phyloP scores from a whole-genome alignment of 2,888 invertebrate species.

The Sesamia inferens region DNA sequence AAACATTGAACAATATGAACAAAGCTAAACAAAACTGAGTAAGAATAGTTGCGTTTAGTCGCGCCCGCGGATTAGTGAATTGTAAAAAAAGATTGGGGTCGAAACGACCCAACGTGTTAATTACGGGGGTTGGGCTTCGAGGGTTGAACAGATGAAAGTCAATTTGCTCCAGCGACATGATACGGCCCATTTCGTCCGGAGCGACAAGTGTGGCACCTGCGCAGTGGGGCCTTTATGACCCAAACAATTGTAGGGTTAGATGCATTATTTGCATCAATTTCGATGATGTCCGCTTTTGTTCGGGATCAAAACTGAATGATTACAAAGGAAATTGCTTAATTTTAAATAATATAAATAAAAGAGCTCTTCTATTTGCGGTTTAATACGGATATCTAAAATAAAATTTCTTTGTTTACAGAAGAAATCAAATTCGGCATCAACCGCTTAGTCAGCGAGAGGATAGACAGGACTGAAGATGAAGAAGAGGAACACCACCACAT shows the following conservation, averaged over 20 bases:
- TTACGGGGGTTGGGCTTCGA: conserved; percentile 88
- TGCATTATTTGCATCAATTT: conserved; percentile 60
- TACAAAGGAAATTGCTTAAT: conserved; percentile 37
- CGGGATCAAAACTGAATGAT: conserved; percentile 25
- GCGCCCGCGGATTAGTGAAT: conserved; percentile 89
- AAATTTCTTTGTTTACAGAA: conserved; percentile 89
- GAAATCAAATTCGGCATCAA: conserved; percentile 96
- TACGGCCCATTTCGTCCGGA: conserved; percentile 91
- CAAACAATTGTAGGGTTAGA: conserved; percentile 73
- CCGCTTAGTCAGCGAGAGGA: conserved; percentile 92
- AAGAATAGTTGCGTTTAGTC: conserved; percentile 84
- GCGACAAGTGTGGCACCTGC: conserved; percentile 90
- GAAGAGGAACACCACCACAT: conserved; percentile 88
- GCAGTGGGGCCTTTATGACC: conserved; percentile 83
- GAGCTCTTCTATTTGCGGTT: background rate
- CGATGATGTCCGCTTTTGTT: conserved; percentile 48
- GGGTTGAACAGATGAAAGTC: conserved; percentile 90
- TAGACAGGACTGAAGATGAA: conserved; percentile 91
- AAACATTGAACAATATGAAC: conserved; percentile 67
- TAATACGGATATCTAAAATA: background rate
- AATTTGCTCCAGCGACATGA: conserved; percentile 92
- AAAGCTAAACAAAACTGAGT: conserved; percentile 77
- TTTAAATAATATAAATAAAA: conserved; percentile 19
- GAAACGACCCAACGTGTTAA: conserved; percentile 88
- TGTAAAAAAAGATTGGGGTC: conserved; percentile 88